Evolutionary conservation across 2,888 invertebrate genomes (phyloP), one percentile per base, ranked within the genome.

Genomic region (Abrostola triplasia): DNA sequence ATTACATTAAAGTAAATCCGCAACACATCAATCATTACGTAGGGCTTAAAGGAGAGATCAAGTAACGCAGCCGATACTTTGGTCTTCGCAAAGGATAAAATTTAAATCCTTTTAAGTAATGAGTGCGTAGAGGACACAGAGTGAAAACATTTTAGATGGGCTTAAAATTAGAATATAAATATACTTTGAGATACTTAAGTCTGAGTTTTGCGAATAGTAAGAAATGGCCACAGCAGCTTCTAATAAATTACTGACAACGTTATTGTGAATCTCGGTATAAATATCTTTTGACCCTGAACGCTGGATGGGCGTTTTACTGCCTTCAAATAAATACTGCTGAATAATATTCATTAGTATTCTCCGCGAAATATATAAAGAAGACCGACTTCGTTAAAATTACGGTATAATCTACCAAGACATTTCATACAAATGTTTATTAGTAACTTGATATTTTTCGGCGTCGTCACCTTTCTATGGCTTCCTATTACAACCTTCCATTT

Each of bases 81-180:
- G 84, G 79, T 80, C 84, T 83, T 83, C 81, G 77, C 76, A 67
- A 59, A 72, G 90, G 92, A 92, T 93, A 92, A 92, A 92, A 92
- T 88, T 90, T 89, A 93, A 92, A 93, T 91, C 92, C 93, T 92
- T 93, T 93, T 93, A 94, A 93, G 94, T 94, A 94, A 94, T 93
- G 91, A 93, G 86, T 83, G 88, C 84, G 85, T 89, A 87, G 83
- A 84, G 65, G 47, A 40, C 54, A 75, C 76, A 92, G 92, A 88
- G 52, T 53, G 79, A 78, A 40, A 60, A 84, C 84, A 9, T 49
- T 66, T 50, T 73, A 80, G 81, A 85, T n/a, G 36, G 36, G 54
- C 38, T 59, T n/a, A 37, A 51, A 35, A 5, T 8, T 7, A 35
- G 58, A 48, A 9, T 9, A 24, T n/a, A 36, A 9, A 40, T 9